Conservation (phyloP, 1,140 invertebrate species). For the Sycobia sp. region DNA sequence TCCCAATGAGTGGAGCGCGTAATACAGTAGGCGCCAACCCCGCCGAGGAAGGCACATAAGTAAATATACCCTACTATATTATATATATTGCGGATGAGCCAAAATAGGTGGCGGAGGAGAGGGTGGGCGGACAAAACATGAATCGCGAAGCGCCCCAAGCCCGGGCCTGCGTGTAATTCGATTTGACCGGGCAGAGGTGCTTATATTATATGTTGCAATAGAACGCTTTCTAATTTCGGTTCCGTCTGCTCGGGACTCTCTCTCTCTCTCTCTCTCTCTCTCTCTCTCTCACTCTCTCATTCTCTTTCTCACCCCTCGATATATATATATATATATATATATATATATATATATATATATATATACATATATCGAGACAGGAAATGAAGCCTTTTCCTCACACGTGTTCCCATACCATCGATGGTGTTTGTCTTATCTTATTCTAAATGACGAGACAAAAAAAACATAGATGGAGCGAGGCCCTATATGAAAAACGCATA, state of each 20-base stretch:
- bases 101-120: not conserved
- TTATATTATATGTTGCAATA: too few species aligned
- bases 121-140: not conserved
- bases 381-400: constrained; percentile 28
- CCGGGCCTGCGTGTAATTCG: constrained; percentile 11
- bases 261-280: too few species aligned
- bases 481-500: too few species aligned
- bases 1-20: not conserved
- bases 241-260: too few species aligned
- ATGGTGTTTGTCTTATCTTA: not conserved
- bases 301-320: too few species aligned
- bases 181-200: too few species aligned
- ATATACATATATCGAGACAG: constrained; percentile 14
- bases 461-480: too few species aligned
- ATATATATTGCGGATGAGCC: not conserved
- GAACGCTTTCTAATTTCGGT: too few species aligned
- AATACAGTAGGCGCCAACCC: not conserved
- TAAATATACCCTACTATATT: too few species aligned
- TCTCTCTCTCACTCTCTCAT: too few species aligned
- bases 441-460: not conserved
- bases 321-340: too few species aligned
- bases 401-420: not conserved
- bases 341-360: too few species aligned
- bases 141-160: not conserved
- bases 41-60: constrained; percentile 16